Evolutionary conservation across 2,113 vertebrate species (phyloP).

Genomic region (Dermatemys mawii): DNA sequence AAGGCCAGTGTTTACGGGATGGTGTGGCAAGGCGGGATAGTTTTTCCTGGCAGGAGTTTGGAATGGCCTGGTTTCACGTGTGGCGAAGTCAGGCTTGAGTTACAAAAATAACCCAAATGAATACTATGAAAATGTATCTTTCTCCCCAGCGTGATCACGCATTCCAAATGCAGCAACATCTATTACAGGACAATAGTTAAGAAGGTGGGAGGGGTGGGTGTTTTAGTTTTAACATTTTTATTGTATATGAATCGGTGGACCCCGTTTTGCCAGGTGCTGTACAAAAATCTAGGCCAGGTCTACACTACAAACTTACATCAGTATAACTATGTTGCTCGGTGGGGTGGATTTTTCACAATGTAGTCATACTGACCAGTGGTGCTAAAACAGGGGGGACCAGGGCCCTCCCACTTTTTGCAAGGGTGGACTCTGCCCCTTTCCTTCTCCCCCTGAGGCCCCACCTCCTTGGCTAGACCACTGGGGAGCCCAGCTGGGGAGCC

Average conservation of each 20-base stretch:
- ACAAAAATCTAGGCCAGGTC: neutral
- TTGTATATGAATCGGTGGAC: rapidly evolving
- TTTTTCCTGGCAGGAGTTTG: neutral
- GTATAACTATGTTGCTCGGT: too few species aligned
- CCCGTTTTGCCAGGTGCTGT: neutral
- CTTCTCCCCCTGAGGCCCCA: too few species aligned
- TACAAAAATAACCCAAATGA: neutral
- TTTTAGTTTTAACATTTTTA: neutral
- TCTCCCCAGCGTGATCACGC: rapidly evolving
- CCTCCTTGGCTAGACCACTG: too few species aligned
- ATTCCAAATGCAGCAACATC: neutral
- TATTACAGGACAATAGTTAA: neutral
- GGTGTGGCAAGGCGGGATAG: neutral
- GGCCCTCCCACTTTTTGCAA: too few species aligned
- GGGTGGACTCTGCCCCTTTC: too few species aligned
- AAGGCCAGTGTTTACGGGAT: neutral
- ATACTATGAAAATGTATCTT: neutral
- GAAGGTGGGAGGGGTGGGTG: neutral
- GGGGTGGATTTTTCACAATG: too few species aligned
- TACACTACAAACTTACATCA: neutral
- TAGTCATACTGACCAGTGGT: too few species aligned
- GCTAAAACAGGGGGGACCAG: too few species aligned
- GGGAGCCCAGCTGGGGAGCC: too few species aligned
- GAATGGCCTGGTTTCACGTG: neutral
- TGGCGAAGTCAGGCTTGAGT: neutral